phyloP scores from a whole-genome alignment of 2,113 vertebrate species.

The Epinephelus lanceolatus region DNA sequence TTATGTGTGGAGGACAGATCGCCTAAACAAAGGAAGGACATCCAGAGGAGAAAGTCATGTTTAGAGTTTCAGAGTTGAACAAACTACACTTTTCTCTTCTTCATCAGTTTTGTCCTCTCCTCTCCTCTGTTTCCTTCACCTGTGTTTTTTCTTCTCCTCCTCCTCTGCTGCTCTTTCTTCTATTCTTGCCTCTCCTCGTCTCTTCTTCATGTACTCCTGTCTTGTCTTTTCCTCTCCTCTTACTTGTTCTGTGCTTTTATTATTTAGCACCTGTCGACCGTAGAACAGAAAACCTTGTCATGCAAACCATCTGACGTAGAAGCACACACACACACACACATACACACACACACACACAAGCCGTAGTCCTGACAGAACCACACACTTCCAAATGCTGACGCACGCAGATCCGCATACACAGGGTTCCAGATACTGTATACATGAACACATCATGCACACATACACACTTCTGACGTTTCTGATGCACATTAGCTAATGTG shows the following conservation, averaged over 20 bases:
- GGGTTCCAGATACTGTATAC: constrained; percentile 51
- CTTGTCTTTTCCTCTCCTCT: constrained; percentile 46
- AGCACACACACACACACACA: constrained; percentile 12
- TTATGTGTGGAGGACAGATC: neutral
- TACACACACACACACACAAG: constrained; percentile 20
- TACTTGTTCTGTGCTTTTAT: constrained; percentile 69
- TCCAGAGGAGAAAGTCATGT: constrained; percentile 23
- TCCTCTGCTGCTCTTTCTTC: constrained; percentile 1
- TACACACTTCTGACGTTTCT: constrained; percentile 52
- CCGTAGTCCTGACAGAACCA: constrained; percentile 25
- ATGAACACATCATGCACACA: constrained; percentile 49
- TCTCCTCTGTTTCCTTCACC: neutral
- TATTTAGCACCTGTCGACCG: constrained; percentile 78
- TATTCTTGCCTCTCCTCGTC: constrained; percentile 29
- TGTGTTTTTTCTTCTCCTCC: neutral
- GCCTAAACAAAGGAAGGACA: constrained; percentile 20
- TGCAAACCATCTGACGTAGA: constrained; percentile 54
- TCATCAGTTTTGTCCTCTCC: neutral
- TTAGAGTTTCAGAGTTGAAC: constrained; percentile 25
- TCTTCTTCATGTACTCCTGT: constrained; percentile 21
- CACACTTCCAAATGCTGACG: constrained; percentile 38
- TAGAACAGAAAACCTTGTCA: constrained; percentile 69
- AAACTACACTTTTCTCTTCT: constrained; percentile 6
- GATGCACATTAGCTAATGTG: constrained; percentile 80
- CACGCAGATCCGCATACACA: constrained; percentile 32